These are phyloP conservation scores for Nyctibius bracteatus DNA, from an alignment of 2,113 vertebrate species.

Conservation along the genomic window DNA sequence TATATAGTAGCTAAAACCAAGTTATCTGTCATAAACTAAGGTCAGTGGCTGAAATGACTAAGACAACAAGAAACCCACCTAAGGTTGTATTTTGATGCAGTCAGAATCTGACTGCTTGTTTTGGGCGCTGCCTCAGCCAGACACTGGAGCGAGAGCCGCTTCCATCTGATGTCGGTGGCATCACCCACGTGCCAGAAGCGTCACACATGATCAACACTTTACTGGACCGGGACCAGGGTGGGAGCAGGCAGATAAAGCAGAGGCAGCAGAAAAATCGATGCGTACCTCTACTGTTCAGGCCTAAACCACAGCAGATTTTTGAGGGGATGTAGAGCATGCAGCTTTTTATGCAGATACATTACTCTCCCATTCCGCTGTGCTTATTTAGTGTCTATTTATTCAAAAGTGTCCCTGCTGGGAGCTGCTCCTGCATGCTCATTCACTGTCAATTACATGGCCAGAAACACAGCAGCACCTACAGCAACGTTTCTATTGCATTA, in stretches of 20 bases:
- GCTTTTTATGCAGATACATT: background rate
- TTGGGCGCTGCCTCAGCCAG: background rate
- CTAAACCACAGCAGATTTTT: background rate
- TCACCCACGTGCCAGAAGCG: background rate
- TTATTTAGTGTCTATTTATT: slow-evolving; percentile 9
- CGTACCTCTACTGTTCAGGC: background rate
- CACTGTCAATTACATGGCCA: slow-evolving; percentile 11
- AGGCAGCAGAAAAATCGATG: background rate
- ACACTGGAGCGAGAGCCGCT: rapidly evolving
- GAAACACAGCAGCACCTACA: slow-evolving; percentile 4
- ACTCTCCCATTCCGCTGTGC: background rate
- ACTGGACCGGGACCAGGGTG: background rate
- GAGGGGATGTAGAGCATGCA: background rate
- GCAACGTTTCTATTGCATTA: background rate
- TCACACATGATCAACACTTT: background rate
- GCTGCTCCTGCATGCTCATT: background rate
- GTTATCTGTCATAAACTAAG: background rate
- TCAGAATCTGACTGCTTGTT: background rate
- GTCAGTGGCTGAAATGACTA: background rate
- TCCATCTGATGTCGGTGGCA: background rate
- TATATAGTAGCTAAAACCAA: background rate
- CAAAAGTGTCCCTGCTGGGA: background rate
- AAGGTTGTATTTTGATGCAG: background rate
- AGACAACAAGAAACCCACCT: background rate
- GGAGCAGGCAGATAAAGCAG: background rate